These are phyloP conservation scores for Luperina testacea DNA, from an alignment of 2,888 invertebrate species.

Conservation along the genomic window DNA sequence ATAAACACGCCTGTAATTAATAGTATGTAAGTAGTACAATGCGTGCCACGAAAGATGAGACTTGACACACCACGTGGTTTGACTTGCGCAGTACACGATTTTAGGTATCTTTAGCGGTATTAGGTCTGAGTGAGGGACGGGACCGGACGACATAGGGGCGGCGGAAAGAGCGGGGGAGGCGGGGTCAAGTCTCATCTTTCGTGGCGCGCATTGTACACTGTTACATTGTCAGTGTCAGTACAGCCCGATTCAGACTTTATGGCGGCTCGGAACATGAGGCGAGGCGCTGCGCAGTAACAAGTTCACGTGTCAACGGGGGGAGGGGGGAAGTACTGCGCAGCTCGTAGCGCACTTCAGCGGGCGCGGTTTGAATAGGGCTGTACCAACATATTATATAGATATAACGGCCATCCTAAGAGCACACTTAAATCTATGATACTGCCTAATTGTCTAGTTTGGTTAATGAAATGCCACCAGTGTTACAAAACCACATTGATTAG, in stretches of 20 bases:
- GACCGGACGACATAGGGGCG: too few relatives aligned
- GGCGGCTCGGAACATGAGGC: neutral
- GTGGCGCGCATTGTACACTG: too few relatives aligned
- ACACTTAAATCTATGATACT: conserved; percentile 51
- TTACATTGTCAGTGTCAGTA: conserved; percentile 36
- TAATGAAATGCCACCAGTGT: conserved; percentile 55
- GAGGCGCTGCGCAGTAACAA: neutral
- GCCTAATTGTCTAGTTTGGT: conserved; percentile 40
- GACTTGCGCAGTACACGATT: too few relatives aligned
- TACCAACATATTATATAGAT: conserved; percentile 33
- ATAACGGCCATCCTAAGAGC: conserved; percentile 44
- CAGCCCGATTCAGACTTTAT: neutral
- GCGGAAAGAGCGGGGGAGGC: too few relatives aligned
- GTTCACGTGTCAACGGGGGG: neutral
- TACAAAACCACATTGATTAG: conserved; percentile 27
- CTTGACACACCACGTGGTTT: too few relatives aligned
- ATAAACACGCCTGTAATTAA: conserved; percentile 60
- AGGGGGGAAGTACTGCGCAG: neutral
- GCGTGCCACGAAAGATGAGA: too few relatives aligned
- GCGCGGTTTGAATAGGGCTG: neutral
- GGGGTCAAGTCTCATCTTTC: too few relatives aligned
- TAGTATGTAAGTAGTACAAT: too few relatives aligned
- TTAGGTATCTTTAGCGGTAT: too few relatives aligned
- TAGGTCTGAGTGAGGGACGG: too few relatives aligned
- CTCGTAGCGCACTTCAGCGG: neutral